Evolutionary conservation across 2,113 vertebrate species (phyloP), one percentile per base, ranked within the genome.

Genomic region (Boulengeromyrus knoepffleri): DNA sequence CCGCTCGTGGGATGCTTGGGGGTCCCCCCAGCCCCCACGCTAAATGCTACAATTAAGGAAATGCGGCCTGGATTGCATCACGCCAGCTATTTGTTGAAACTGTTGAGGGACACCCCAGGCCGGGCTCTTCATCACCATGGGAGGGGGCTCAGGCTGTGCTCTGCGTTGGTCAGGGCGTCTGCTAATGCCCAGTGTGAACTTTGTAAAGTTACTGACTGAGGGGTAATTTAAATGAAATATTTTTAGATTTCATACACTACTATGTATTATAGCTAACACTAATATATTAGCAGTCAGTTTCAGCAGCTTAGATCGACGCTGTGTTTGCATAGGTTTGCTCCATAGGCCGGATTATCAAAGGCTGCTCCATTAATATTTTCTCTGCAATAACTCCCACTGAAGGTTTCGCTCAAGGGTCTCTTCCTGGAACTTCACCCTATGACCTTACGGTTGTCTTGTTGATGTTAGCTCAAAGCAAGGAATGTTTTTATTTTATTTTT

Each of bases 31-130:
- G 90, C 93, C 91, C 88, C 27, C 31, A 36, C 39, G 92, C 89
- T 92, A 94, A 95, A 93, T 91, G 92, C 89, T 92, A 93, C 93
- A 95, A 95, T 96, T 95, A 95, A 91, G 92, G 89, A 93, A 93
- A 92, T 92, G 92, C 90, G 92, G 94, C 93, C 95, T 95, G 94
- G 92, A 92, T 94, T 93, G 91, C 91, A 92, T 96, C 95, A 95
- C 93, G 12, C 53, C 74, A 92, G 89, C 17, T 42, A 17, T 62
- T 70, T 90, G 93, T 91, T 91, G 92, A 94, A 93, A 94, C 94
- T 93, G 88, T 90, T 88, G 66, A 70, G 86, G 92, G 93, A 93
- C 89, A 91, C 91, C 70, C 52, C 89, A 91, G 90, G 49, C 92
- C 89, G 15, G 39, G 47, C 93, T 92, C 92, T 46, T 27, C 62